Evolutionary conservation across 2,113 vertebrate genomes (phyloP), one percentile per base, ranked within the genome.

Genomic region (Chaenogobius annularis): DNA sequence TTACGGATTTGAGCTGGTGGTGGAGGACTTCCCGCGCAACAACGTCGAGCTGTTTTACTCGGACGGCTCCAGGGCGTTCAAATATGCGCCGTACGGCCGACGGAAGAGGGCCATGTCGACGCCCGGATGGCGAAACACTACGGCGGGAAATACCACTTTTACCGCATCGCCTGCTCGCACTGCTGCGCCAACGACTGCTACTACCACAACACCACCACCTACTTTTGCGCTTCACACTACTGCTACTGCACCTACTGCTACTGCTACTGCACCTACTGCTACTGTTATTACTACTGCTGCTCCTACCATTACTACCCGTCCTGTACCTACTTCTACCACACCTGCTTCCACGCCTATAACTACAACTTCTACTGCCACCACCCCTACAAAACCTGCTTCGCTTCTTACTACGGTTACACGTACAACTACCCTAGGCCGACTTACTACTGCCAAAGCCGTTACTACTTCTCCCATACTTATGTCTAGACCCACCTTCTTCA

Each of bases 41-140:
- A 31, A 35, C 19, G 81, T 90, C 74, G 74, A 40, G 44, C 68
- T 90, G 47, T 0, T 7, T 35, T 90, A 90, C 77, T 65, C 20
- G 1, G 82, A 89, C 0, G 84, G 89, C 20, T 73, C 74, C 35
- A 9, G 0, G 10, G n/a, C 56, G 19, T 0, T 0, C 43, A 89
- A 22, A 26, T 9, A 4, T 65, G 87, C 17, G 19, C 1, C n/a
- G 17, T n/a, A 20, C 19, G 22, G 15, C 23, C 65, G 22, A 8
- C 35, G 46, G 17, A 62, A 35, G 4, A 26, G 47, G 14, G 46
- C 46, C n/a, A 5, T 56, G 2, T 22, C 70, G 5, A 22, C 31
- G n/a, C 1, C 22, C 14, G 11, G 10, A 14, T 50, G 7, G 0
- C 50, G 31, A 15, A 26, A 5, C 0, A n/a, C n/a, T 3, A 22